A percentile compares a stretch with the other conserved stretches of the same genome.
Evolutionary conservation across 2,888 invertebrate species (phyloP).

Genomic region (Dicyrtoma fusca): DNA sequence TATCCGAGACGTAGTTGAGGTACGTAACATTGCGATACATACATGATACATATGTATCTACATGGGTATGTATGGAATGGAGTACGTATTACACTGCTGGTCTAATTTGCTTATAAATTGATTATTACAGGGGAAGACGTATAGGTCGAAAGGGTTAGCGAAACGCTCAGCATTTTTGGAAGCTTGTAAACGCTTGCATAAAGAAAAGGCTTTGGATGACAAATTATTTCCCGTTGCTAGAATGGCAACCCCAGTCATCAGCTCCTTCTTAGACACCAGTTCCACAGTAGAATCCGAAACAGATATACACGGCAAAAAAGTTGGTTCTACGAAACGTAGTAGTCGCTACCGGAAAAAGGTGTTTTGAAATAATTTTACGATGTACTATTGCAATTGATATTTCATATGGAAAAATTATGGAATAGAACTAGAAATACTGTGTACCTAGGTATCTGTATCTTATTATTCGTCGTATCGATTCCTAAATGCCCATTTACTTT

Average conservation of each 20-base stretch:
- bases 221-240: conserved; percentile 68
- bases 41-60: no score
- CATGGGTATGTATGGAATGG: no score
- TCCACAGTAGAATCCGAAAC: not conserved
- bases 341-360: conserved; percentile 46
- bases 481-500: no score
- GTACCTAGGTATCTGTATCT: no score
- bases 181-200: conserved; percentile 72
- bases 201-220: conserved; percentile 72
- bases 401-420: no score
- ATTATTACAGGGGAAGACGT: conserved; percentile 65
- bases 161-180: conserved; percentile 82
- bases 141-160: conserved; percentile 67
- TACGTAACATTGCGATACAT: no score
- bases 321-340: conserved; percentile 36
- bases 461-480: no score
- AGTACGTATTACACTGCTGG: no score
- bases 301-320: conserved; percentile 17
- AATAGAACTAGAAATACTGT: no score
- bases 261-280: conserved; percentile 30
- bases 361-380: not conserved
- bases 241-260: conserved; percentile 7
- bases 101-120: no score
- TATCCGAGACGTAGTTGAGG: conserved; percentile 70
- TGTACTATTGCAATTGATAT: no score